Evolutionary conservation across 1,140 invertebrate genomes (phyloP).

Genomic region (Pinna nobilis): DNA sequence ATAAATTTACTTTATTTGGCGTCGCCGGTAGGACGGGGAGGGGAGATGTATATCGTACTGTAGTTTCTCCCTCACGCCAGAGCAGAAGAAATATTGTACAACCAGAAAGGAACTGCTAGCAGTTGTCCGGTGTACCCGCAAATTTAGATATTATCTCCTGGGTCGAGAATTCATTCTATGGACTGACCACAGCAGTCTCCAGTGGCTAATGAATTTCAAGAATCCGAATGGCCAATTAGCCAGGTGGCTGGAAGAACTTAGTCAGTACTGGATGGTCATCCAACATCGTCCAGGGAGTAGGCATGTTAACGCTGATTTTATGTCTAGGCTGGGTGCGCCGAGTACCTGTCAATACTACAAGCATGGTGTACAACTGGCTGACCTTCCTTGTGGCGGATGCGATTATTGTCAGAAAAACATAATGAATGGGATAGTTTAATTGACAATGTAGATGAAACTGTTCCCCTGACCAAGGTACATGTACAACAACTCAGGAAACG

Average conservation of each 20-base stretch:
- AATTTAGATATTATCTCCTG: constrained; percentile 6
- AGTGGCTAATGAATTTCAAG: constrained; percentile 19
- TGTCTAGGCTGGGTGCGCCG: constrained; percentile 5
- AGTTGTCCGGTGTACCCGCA: neutral
- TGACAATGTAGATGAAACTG: constrained; percentile 12
- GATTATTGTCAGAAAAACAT: constrained; percentile 1
- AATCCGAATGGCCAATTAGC: constrained; percentile 30
- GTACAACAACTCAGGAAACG: neutral
- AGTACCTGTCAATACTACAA: neutral
- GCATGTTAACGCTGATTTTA: constrained; percentile 54
- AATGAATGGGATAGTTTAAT: constrained; percentile 7
- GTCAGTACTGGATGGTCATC: constrained; percentile 50
- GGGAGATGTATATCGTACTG: constrained; percentile 1
- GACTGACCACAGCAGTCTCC: constrained; percentile 19
- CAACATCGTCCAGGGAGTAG: constrained; percentile 44
- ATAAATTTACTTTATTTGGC: too few relatives aligned
- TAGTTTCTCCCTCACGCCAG: neutral
- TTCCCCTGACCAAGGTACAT: neutral
- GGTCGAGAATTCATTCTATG: neutral
- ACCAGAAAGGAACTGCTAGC: constrained; percentile 9
- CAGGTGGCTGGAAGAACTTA: constrained; percentile 52
- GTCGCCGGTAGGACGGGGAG: too few relatives aligned
- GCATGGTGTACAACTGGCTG: neutral
- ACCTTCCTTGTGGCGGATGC: constrained; percentile 20
- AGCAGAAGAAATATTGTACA: constrained; percentile 3